Percentiles rank a stretch among this genome's conserved stretches.
Conservation (phyloP, 2,888 invertebrate genomes). For the Saturnia pavonia region DNA sequence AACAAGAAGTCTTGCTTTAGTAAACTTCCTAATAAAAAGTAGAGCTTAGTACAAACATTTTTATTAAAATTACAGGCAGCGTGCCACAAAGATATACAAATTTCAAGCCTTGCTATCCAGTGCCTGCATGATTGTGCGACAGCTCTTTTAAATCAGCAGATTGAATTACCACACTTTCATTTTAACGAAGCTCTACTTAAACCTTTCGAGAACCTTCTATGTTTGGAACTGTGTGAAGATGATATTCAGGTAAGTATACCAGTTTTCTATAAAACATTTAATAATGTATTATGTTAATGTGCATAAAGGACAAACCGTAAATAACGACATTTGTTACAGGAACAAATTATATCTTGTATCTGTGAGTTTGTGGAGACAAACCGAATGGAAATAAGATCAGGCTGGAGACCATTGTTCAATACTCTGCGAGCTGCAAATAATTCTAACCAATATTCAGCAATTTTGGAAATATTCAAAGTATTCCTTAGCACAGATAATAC, state of each 20-base stretch:
- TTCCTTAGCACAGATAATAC: slow-evolving; percentile 97
- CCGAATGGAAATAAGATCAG: slow-evolving; percentile 95
- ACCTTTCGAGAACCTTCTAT: slow-evolving; percentile 96
- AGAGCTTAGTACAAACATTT: too few species aligned
- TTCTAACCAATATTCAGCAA: slow-evolving; percentile 86
- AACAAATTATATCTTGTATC: slow-evolving; percentile 95
- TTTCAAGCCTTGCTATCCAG: slow-evolving; percentile 95
- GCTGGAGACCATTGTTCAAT: slow-evolving; percentile 97
- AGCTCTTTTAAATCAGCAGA: slow-evolving; percentile 91
- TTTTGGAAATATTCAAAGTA: slow-evolving; percentile 95
- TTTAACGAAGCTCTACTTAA: slow-evolving; percentile 97
- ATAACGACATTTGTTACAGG: slow-evolving; percentile 74
- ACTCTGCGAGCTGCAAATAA: slow-evolving; percentile 93
- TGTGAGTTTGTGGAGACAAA: slow-evolving; percentile 98
- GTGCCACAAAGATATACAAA: slow-evolving; percentile 93
- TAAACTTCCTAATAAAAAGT: too few species aligned
- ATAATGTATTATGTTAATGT: neutral
- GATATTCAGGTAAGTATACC: slow-evolving; percentile 89
- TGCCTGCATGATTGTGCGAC: slow-evolving; percentile 96
- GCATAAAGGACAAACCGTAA: neutral
- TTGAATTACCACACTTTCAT: slow-evolving; percentile 95
- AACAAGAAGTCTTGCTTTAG: too few species aligned
- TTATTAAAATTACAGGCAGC: slow-evolving; percentile 84
- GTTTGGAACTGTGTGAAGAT: slow-evolving; percentile 95
- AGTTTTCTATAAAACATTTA: neutral